Conservation (phyloP, 2,797 vertebrate genomes). For the Phaenicophaeus curvirostris region DNA sequence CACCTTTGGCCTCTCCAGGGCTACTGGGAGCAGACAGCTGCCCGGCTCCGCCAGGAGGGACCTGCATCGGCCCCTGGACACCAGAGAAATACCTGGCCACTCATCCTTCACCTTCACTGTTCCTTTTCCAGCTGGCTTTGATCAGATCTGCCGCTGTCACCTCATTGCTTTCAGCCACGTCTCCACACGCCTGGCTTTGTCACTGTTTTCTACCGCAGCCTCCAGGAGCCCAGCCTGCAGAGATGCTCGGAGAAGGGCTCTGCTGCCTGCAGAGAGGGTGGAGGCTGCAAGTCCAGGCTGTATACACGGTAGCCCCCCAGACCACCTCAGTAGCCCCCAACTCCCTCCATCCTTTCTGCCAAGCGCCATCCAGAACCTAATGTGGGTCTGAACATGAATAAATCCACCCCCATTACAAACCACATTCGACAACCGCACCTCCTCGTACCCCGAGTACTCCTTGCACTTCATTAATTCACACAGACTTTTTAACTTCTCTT, state of each 20-base stretch:
- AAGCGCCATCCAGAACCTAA: background rate
- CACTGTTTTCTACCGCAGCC: background rate
- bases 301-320: background rate
- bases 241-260: background rate
- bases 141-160: background rate
- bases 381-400: rapidly evolving
- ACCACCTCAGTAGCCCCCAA: background rate
- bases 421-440: background rate
- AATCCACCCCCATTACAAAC: background rate
- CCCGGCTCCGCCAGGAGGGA: background rate
- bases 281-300: background rate
- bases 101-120: rapidly evolving
- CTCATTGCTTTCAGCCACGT: background rate
- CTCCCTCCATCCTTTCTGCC: background rate
- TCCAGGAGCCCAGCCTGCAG: background rate
- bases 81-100: background rate
- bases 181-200: background rate
- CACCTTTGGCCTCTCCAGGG: background rate
- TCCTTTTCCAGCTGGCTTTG: background rate
- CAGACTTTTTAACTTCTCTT: background rate
- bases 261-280: background rate
- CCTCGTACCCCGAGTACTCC: background rate
- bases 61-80: background rate
- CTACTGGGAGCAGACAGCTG: background rate
- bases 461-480: background rate